phyloP scores from a whole-genome alignment of 1,140 invertebrate species.

The Daktulosphaira vitifoliae region DNA sequence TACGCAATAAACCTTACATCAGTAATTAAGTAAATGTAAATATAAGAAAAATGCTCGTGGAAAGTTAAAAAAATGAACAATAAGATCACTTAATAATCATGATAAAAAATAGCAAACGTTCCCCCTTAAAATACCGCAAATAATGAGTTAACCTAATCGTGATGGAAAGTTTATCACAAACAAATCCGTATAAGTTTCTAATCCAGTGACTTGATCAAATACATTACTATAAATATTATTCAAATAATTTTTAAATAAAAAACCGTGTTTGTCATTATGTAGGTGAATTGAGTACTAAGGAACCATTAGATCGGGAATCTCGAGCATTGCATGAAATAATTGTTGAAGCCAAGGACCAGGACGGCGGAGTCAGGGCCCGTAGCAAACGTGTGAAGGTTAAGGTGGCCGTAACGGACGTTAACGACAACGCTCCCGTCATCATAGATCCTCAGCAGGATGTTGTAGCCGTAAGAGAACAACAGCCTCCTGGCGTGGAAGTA shows the following conservation, averaged over 20 bases:
- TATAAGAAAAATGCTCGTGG: no score
- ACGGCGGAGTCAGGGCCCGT: slow-evolving; percentile 58
- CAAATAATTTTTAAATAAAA: no score
- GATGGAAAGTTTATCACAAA: no score
- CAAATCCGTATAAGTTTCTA: no score
- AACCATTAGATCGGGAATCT: slow-evolving; percentile 72
- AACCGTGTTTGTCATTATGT: slow-evolving; percentile 39
- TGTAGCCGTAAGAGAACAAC: slow-evolving; percentile 78
- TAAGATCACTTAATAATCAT: no score
- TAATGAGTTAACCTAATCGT: no score
- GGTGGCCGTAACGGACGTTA: slow-evolving; percentile 71
- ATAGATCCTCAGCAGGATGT: slow-evolving; percentile 78
- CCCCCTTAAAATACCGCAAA: no score
- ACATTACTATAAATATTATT: no score
- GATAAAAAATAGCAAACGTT: slow-evolving; percentile 28
- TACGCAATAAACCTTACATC: no score
- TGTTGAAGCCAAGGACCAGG: slow-evolving; percentile 72
- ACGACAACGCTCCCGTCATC: slow-evolving; percentile 84
- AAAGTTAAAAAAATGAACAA: no score
- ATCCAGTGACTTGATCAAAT: no score
- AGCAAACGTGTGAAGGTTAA: slow-evolving; percentile 62
- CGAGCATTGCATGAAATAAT: slow-evolving; percentile 68
- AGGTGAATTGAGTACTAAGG: slow-evolving; percentile 77
- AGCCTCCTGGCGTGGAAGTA: slow-evolving; percentile 74
- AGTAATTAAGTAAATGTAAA: no score